Conservation (phyloP, 2,888 invertebrate genomes). For the Volucella inflata region DNA sequence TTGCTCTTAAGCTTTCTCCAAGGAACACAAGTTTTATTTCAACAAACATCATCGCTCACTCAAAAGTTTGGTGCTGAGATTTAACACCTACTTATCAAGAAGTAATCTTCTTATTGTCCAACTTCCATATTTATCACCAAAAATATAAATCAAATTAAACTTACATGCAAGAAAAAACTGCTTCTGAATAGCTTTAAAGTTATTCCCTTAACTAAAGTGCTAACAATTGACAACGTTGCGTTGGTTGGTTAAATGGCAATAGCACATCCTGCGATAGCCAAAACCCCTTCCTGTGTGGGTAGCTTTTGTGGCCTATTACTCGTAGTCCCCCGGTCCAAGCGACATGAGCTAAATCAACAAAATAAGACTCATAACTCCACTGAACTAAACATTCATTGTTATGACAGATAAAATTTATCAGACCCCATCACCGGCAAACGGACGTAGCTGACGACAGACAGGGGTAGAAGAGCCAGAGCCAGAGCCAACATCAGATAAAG, state of each 20-base stretch:
- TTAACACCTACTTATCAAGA: no score
- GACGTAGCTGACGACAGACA: constrained; percentile 10
- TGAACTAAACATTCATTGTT: constrained; percentile 63
- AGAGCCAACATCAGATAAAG: constrained; percentile 30
- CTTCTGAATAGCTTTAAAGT: no score
- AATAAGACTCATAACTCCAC: constrained; percentile 50
- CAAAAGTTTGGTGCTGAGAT: no score
- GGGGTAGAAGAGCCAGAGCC: neutral
- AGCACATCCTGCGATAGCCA: constrained; percentile 16
- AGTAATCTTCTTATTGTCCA: no score
- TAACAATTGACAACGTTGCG: no score
- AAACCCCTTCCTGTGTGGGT: neutral
- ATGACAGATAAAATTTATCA: constrained; percentile 62
- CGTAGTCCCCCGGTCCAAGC: neutral
- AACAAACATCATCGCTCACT: no score
- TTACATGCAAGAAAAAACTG: no score
- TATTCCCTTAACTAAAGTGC: no score
- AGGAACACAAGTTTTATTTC: no score
- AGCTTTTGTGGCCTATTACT: constrained; percentile 17
- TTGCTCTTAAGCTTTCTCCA: no score
- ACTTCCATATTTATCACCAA: no score
- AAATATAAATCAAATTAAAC: no score
- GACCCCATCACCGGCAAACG: constrained; percentile 39
- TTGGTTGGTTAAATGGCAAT: neutral
- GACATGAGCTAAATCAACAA: constrained; percentile 28